phyloP scores from a whole-genome alignment of 2,113 vertebrate genomes.

The Chinchilla lanigera region DNA sequence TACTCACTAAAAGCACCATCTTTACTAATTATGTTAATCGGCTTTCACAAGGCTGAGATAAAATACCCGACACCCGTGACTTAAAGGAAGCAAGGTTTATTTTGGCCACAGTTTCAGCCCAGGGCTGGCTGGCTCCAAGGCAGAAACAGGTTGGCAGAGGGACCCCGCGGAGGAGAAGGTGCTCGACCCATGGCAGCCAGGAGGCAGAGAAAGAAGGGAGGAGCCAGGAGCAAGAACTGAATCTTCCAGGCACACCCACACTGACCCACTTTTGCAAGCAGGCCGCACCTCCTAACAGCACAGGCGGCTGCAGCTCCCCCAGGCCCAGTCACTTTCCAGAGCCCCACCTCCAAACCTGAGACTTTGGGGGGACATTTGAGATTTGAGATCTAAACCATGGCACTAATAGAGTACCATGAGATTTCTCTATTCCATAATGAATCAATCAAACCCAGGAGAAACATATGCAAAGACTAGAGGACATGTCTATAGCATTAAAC shows the following conservation, averaged over 20 bases:
- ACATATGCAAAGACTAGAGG: slow-evolving; percentile 20
- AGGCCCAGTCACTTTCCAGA: not conserved
- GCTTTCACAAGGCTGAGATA: not conserved
- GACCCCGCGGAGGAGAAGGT: not conserved
- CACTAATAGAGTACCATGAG: not conserved
- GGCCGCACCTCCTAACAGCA: not conserved
- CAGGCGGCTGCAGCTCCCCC: not conserved
- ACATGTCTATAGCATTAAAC: slow-evolving; percentile 68
- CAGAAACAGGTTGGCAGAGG: not conserved
- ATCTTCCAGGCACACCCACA: not conserved
- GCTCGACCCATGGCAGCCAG: not conserved
- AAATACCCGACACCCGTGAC: not conserved
- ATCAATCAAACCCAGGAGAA: slow-evolving; percentile 40
- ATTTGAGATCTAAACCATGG: not conserved
- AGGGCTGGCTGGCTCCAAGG: not conserved
- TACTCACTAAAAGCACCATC: not conserved
- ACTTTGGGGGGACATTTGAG: not conserved
- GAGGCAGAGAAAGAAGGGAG: not conserved
- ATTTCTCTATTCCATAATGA: not conserved
- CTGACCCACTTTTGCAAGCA: not conserved
- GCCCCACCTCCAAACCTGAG: not conserved
- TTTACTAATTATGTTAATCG: not conserved
- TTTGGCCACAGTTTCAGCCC: not conserved
- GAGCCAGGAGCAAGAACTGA: not conserved
- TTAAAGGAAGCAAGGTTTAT: not conserved